A percentile compares a stretch with the other conserved stretches of the same genome.
Evolutionary conservation across 2,888 invertebrate genomes (phyloP).

Genomic region (Drosophila robusta): DNA sequence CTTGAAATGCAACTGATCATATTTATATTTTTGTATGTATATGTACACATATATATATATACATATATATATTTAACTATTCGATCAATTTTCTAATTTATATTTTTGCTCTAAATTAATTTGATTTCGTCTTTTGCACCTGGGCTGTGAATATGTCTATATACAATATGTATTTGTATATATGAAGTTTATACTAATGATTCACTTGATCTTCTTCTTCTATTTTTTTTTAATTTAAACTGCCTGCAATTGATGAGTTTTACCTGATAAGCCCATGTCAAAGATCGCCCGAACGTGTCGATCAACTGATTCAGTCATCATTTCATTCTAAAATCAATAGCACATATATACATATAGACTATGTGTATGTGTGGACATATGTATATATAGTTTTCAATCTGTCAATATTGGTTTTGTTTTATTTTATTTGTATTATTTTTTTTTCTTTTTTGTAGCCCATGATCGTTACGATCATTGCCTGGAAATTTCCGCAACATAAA

Average conservation of each 20-base stretch:
- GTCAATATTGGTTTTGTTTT: not conserved
- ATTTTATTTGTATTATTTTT: not conserved
- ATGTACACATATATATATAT: too few relatives aligned
- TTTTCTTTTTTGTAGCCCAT: conserved; percentile 7
- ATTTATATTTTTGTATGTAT: too few relatives aligned
- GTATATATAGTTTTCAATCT: not conserved
- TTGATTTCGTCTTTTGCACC: too few relatives aligned
- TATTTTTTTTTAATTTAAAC: not conserved
- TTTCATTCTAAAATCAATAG: conserved; percentile 12
- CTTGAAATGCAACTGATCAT: too few relatives aligned
- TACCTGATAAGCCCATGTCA: conserved; percentile 14
- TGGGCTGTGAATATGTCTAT: too few relatives aligned
- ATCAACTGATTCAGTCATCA: conserved; percentile 10
- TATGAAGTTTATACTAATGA: not conserved
- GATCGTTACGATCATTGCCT: conserved; percentile 41
- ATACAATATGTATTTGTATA: too few relatives aligned
- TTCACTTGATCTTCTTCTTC: not conserved
- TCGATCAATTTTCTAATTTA: too few relatives aligned
- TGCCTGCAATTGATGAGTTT: conserved; percentile 10
- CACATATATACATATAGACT: not conserved
- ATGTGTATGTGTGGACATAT: not conserved
- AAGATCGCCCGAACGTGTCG: conserved; percentile 3
- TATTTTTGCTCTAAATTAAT: too few relatives aligned
- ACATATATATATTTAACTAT: too few relatives aligned
- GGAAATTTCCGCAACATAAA: conserved; percentile 60